Evolutionary conservation across 2,888 invertebrate species (phyloP), one percentile per base, ranked within the genome.

Genomic region (Polyploca ridens): DNA sequence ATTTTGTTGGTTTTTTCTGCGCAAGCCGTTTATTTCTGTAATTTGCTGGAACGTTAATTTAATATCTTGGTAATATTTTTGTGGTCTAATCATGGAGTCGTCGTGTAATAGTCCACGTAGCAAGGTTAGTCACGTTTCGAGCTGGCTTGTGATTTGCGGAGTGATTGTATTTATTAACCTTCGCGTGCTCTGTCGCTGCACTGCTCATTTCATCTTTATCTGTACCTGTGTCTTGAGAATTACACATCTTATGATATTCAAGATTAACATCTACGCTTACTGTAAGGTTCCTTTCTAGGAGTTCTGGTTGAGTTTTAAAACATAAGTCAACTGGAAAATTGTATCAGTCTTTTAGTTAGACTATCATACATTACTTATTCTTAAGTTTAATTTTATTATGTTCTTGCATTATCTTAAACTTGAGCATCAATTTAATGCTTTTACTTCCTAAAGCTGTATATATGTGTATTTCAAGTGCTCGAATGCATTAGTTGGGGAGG

Each of bases 131-230:
- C 87, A 88, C 87, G 87, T 88, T 79, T 77, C 67, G 64, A 65
- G 68, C 64, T 54, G 63, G 68, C 66, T 69, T 66, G 72, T 70
- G 82, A 83, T 87, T 83, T 78, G 78, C 75, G 66, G 68, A 72
- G 76, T 75, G 83, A 87, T 86, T 84, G 83, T 79, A 76, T 84
- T 83, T 86, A 85, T 86, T 84, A 82, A 82, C 84, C 86, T 86
- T 88, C 79, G 77, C 74, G 72, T 71, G 73, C 71, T 67, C 71
- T 69, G 71, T 68, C 64, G 64, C 67, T 70, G 57, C 68, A 63
- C 54, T 54, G 54, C 19, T 54, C 54, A 19, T 54, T 70, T 72
- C 65, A 63, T 66, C 63, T 67, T 66, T 68, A 61, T 38, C 27
- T 58, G 54, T 33, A 38, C 7, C 19, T 16, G 14, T 58, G 27